These are phyloP conservation scores for Edolisoma coerulescens DNA, from an alignment of 2,113 vertebrate genomes.

Conservation along the genomic window DNA sequence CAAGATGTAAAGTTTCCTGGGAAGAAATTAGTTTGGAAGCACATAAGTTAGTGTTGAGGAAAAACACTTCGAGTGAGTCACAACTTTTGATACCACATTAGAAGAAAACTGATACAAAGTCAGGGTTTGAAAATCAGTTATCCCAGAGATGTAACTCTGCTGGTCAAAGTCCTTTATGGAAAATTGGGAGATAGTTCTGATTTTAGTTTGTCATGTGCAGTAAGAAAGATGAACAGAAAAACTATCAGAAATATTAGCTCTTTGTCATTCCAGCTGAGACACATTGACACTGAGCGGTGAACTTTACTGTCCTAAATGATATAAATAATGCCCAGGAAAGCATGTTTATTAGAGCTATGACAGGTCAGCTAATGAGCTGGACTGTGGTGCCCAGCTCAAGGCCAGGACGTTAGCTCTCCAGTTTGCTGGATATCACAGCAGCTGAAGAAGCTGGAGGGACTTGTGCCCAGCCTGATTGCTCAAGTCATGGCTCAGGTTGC, in stretches of 20 bases:
- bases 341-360: background rate
- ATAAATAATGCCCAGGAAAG: background rate
- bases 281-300: background rate
- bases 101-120: background rate
- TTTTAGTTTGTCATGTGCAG: background rate
- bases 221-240: background rate
- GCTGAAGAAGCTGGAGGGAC: background rate
- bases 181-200: background rate
- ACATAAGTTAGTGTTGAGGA: background rate
- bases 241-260: background rate
- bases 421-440: background rate
- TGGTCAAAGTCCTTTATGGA: background rate
- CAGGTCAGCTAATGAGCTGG: background rate
- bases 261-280: background rate
- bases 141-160: background rate
- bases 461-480: background rate
- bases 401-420: background rate
- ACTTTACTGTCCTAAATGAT: background rate
- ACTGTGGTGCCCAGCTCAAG: background rate
- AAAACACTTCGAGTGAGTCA: background rate
- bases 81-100: background rate
- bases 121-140: background rate
- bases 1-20: background rate
- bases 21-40: background rate
- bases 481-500: background rate